A percentile compares a stretch with the other conserved stretches of the same genome.
Conservation (phyloP, 2,113 vertebrate genomes). For the Tragelaphus scriptus region DNA sequence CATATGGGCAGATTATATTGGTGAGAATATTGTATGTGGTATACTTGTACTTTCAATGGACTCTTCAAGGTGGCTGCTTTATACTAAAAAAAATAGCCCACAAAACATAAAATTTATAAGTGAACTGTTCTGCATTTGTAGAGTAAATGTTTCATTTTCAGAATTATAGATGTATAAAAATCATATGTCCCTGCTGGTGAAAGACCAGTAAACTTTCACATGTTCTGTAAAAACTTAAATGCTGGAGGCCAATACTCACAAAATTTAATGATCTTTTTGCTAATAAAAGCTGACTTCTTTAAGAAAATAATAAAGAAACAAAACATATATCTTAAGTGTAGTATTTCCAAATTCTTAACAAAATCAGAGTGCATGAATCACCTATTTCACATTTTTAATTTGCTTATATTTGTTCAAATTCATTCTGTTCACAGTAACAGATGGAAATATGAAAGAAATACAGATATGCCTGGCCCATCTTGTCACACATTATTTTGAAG, state of each 20-base stretch:
- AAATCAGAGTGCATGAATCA: background rate
- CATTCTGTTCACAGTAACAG: background rate
- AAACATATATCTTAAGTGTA: background rate
- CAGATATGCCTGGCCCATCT: background rate
- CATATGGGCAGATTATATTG: background rate
- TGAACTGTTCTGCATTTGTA: background rate
- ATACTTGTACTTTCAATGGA: background rate
- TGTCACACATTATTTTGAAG: constrained; percentile 1
- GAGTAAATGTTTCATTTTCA: constrained; percentile 37
- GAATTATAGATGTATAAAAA: constrained; percentile 47
- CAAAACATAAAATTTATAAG: constrained; percentile 30
- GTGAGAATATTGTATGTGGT: background rate
- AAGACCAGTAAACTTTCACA: background rate
- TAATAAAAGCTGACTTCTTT: background rate
- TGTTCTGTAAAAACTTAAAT: constrained; percentile 42
- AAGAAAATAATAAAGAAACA: background rate
- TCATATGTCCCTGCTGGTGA: background rate
- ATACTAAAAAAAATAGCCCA: constrained; percentile 1
- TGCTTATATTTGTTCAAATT: background rate
- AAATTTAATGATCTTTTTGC: constrained; percentile 45
- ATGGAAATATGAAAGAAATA: background rate
- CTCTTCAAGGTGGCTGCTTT: background rate
- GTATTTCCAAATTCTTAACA: background rate
- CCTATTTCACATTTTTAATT: background rate
- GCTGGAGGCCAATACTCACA: constrained; percentile 19